Base-by-base conservation (phyloP, 2,888 invertebrate species). In the Gerosis bhagava region DNA sequence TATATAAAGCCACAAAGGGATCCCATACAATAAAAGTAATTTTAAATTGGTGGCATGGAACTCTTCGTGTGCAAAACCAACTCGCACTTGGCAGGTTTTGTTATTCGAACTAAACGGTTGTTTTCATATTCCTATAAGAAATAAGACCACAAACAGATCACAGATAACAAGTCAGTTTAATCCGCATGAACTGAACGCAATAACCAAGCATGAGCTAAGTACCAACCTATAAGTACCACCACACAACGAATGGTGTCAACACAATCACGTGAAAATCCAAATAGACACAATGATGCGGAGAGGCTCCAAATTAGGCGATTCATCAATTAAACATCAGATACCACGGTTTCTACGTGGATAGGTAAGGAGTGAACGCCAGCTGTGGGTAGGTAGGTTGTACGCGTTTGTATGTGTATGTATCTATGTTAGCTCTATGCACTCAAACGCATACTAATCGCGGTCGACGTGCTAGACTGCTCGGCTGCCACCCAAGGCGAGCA, bases 401-500 rank as follows among this genome's bases (percentile, higher is more conserved):
- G 39, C 11, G 32, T 21, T 2, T 26, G 37, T 31, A 36, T 39
- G 31, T 6, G 25, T n/a, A n/a, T n/a, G n/a, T n/a, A n/a, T 44
- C 10, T 28, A 36, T 37, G 31, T 37, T 21, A 22, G 36, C 22
- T 5, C 19, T 17, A 45, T 36, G 44, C 44, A 44, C 44, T 44
- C 44, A 44, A 29, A 37, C 50, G 62, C 59, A 56, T 58, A 60
- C 54, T 58, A 61, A 67, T 61, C 56, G 59, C 49, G 45, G 50
- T 35, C 44, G 56, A 32, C 47, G 49, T 54, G 67, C 70, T 74
- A 81, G 80, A 80, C 80, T 63, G 76, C 72, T 42, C 73, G 79
- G 74, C 81, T 67, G 59, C 77, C 77, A 77, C 71, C 77, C 77
- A 74, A 52, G 57, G 60, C 58, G 61, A 51, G 43, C 44, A 54